Evolutionary conservation across 2,113 vertebrate genomes (phyloP), one percentile per base, ranked within the genome.

Genomic region (Gallinago undulata): DNA sequence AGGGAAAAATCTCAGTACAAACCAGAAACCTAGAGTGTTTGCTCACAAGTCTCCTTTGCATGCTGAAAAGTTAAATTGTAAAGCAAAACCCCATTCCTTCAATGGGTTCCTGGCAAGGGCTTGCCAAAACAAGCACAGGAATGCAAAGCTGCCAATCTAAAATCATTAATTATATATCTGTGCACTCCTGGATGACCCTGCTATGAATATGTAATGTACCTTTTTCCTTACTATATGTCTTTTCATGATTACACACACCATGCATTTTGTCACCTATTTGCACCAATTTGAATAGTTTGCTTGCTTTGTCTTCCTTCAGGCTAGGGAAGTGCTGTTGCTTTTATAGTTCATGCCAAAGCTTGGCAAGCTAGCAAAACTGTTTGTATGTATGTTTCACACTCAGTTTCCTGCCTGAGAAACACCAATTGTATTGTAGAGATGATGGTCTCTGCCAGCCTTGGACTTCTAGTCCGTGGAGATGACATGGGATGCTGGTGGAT

Each of bases 371-470:
- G 91, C 35, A 92, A 68, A 94, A 66, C 47, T 88, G 60, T 83
- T 95, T 72, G 37, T 50, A 23, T 77, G 19, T 45, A 35, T 16
- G 53, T 67, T 68, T 66, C 84, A 95, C 67, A 96, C 69, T 21
- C 64, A 78, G 67, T 64, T 97, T 68, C 63, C 76, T 92, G 94
- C 79, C 56, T 84, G 93, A 96, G 93, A 97, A 97, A 84, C 33
- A 94, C n/a, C 89, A 89, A 35, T 56, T 41, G 74, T 3, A 15
- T 35, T 91, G 93, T 19, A 64, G 78, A 92, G 81, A 92, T 92
- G 62, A 67, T 47, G 47, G 82, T 53, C 77, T n/a, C 68, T 90
- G 83, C 90, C 88, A 95, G 90, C 57, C 72, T 87, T 11, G 37
- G 66, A 83, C 84, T 91, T 73, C 73, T 28, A 62, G 82, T 27